phyloP scores from a whole-genome alignment of 1,140 invertebrate genomes.

The Drosophila bocki region DNA sequence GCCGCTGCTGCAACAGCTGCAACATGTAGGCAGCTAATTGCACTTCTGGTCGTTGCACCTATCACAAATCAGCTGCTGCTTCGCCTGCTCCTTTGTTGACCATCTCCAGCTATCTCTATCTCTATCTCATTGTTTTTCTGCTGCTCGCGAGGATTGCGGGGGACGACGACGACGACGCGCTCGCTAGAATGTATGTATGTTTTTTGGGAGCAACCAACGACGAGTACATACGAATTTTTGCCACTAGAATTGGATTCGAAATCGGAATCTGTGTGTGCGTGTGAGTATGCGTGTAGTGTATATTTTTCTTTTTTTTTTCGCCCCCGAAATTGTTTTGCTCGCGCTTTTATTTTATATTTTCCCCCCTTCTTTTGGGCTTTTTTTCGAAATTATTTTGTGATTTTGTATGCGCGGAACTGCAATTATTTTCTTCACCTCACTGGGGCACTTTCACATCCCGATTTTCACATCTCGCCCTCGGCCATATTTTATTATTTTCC shows the following conservation, averaged over 20 bases:
- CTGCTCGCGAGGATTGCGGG: conserved; percentile 22
- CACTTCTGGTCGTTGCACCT: conserved; percentile 49
- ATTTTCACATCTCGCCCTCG: conserved; percentile 43
- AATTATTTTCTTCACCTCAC: conserved; percentile 34
- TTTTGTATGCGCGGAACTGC: conserved; percentile 18
- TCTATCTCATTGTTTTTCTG: conserved; percentile 45
- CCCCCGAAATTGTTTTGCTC: conserved; percentile 55
- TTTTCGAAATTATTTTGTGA: conserved; percentile 2
- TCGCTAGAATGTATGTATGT: conserved; percentile 45
- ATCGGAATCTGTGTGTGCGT: conserved; percentile 19
- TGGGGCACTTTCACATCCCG: conserved; percentile 47
- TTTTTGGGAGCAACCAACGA: conserved; percentile 73
- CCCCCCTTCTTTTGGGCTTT: not conserved
- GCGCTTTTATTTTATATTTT: conserved; percentile 38
- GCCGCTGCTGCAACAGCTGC: conserved; percentile 45
- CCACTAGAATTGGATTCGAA: conserved; percentile 70
- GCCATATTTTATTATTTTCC: conserved; percentile 62
- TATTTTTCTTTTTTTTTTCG: conserved; percentile 37
- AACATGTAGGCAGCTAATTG: conserved; percentile 45
- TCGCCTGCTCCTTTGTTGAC: conserved; percentile 27
- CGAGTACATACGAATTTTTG: conserved; percentile 80
- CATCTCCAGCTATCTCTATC: conserved; percentile 26
- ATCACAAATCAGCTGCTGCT: conserved; percentile 52
- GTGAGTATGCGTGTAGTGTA: conserved; percentile 57
- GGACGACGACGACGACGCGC: conserved; percentile 23